Evolutionary conservation across 2,797 vertebrate species (phyloP).

Genomic region (Microctenopoma lineatum): DNA sequence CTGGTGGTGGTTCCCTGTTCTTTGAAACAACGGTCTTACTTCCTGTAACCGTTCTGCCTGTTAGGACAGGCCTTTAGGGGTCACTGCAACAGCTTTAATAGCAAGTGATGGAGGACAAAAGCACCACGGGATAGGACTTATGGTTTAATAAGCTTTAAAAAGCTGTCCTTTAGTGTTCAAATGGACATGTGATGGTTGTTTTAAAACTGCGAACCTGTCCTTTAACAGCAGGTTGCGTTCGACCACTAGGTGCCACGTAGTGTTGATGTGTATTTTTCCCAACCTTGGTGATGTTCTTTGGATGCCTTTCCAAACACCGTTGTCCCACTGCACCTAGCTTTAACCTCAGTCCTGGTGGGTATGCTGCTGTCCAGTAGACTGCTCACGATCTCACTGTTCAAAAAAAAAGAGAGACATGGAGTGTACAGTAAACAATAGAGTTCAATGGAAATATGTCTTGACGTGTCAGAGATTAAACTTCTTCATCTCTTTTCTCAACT

Average conservation of each 20-base stretch:
- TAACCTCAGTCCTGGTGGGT: slow-evolving; percentile 16
- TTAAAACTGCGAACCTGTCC: too few species aligned
- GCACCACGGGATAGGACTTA: too few species aligned
- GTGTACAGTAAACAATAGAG: slow-evolving; percentile 15
- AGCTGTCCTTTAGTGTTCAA: too few species aligned
- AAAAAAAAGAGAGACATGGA: not conserved
- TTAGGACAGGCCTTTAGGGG: too few species aligned
- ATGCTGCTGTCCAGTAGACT: slow-evolving; percentile 7
- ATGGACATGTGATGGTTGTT: too few species aligned
- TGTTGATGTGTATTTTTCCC: slow-evolving; percentile 8
- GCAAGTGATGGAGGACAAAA: too few species aligned
- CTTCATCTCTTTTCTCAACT: slow-evolving; percentile 61
- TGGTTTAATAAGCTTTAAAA: too few species aligned
- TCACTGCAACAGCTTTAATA: too few species aligned
- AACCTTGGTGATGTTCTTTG: slow-evolving; percentile 5
- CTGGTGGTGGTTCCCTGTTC: not conserved
- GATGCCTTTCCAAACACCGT: slow-evolving; percentile 45
- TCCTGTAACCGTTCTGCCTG: too few species aligned
- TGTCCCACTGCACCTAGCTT: slow-evolving; percentile 11
- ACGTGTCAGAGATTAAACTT: slow-evolving; percentile 68
- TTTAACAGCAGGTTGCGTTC: not conserved
- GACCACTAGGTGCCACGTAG: slow-evolving; percentile 9
- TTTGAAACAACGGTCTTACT: too few species aligned
- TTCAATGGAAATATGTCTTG: slow-evolving; percentile 30
- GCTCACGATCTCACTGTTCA: slow-evolving; percentile 1